These are phyloP conservation scores for Muschampia plurimacula DNA, from an alignment of 2,888 invertebrate species.

Conservation along the genomic window DNA sequence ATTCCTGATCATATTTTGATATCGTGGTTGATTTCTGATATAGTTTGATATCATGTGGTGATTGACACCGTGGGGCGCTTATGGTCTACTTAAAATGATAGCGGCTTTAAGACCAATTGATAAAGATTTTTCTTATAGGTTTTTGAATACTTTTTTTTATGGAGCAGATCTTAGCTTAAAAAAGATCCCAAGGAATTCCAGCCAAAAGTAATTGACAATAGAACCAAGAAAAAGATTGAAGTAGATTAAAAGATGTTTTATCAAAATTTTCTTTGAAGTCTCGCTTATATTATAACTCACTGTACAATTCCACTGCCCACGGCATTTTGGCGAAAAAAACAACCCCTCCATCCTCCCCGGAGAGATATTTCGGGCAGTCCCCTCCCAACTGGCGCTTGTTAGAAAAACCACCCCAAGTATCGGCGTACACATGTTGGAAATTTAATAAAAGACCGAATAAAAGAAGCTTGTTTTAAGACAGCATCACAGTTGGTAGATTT, in stretches of 20 bases:
- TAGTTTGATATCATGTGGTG: too few relatives aligned
- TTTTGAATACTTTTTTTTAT: too few relatives aligned
- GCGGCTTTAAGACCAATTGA: too few relatives aligned
- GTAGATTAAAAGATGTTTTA: not conserved
- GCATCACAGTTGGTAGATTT: not conserved
- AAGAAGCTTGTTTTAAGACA: not conserved
- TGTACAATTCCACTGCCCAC: slow-evolving; percentile 16
- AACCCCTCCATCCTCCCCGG: slow-evolving; percentile 33
- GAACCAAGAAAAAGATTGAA: not conserved
- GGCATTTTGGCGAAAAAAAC: slow-evolving; percentile 25
- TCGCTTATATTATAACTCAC: slow-evolving; percentile 10
- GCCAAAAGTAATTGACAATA: too few relatives aligned
- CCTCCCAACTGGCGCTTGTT: slow-evolving; percentile 31
- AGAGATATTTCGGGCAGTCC: slow-evolving; percentile 29
- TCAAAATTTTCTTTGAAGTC: not conserved
- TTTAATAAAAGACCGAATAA: not conserved
- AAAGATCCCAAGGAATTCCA: too few relatives aligned
- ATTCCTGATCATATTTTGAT: too few relatives aligned
- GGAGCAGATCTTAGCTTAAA: not conserved
- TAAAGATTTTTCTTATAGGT: too few relatives aligned
- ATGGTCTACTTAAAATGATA: too few relatives aligned
- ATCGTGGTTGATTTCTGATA: too few relatives aligned
- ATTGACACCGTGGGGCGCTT: too few relatives aligned
- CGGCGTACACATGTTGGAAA: slow-evolving; percentile 22
- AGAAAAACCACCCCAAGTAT: slow-evolving; percentile 22